A percentile compares a stretch with the other conserved stretches of the same genome.
Evolutionary conservation across 2,113 vertebrate species (phyloP).

Genomic region (Tautogolabrus adspersus): DNA sequence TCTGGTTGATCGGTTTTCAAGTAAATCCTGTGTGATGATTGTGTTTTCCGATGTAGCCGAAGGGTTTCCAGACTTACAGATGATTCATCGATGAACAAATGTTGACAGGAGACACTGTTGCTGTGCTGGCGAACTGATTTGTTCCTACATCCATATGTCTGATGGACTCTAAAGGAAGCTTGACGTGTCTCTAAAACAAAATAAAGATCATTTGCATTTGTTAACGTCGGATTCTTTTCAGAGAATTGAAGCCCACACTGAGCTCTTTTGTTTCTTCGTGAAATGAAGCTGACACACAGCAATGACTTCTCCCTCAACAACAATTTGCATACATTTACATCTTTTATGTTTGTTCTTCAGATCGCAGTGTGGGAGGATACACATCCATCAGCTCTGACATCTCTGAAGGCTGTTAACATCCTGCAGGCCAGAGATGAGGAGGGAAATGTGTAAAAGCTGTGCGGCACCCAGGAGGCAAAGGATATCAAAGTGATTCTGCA

Average conservation of each 20-base stretch:
- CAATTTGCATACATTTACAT: slow-evolving; percentile 59
- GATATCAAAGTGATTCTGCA: slow-evolving; percentile 25
- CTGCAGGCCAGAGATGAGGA: slow-evolving; percentile 30
- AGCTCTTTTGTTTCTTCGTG: slow-evolving; percentile 29
- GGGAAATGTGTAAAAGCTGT: slow-evolving; percentile 24
- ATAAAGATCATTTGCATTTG: slow-evolving; percentile 15
- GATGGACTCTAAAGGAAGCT: neutral
- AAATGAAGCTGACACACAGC: slow-evolving; percentile 22
- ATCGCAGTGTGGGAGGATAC: slow-evolving; percentile 46
- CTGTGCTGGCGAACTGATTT: neutral
- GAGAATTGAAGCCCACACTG: neutral
- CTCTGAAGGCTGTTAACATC: slow-evolving; percentile 36
- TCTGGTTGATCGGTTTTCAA: slow-evolving; percentile 49
- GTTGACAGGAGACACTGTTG: neutral
- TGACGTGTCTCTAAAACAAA: neutral
- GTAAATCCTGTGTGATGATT: slow-evolving; percentile 12
- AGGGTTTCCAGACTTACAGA: neutral
- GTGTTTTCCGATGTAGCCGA: neutral
- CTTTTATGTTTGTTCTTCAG: slow-evolving; percentile 29
- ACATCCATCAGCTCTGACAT: slow-evolving; percentile 32
- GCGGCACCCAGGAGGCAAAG: slow-evolving; percentile 17
- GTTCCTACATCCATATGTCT: neutral
- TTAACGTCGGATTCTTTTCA: neutral
- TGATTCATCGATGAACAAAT: slow-evolving; percentile 1
- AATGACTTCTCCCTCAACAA: slow-evolving; percentile 21